Evolutionary conservation across 2,113 vertebrate species (phyloP), one percentile per base, ranked within the genome.

Genomic region (Solenodon paradoxus): DNA sequence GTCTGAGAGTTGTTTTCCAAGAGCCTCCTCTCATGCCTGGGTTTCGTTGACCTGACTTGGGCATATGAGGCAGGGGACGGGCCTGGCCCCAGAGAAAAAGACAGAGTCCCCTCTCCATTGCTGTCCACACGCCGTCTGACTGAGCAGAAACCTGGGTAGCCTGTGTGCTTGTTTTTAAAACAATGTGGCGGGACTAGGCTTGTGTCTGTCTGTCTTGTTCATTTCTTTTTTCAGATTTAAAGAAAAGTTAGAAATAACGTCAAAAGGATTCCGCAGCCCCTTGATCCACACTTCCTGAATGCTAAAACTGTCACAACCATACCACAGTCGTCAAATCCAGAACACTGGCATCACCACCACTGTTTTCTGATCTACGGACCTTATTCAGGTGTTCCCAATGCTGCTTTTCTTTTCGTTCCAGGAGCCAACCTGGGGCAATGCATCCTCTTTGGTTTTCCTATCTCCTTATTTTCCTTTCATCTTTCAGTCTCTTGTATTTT

Each of bases 31-130:
- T n/a, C 17, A 1, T 30, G 59, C 38, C 3, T 7, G 7, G 61
- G 3, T 32, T 0, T 5, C 5, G 0, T 11, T 32, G 51, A 63
- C 42, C 19, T 9, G 24, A 40, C 17, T 38, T n/a, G n/a, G n/a
- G n/a, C n/a, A n/a, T n/a, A n/a, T n/a, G n/a, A n/a, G 26, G 28
- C 28, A 32, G 26, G 32, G 0, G 38, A 38, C 19, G 40, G 85
- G 28, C 15, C 42, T 9, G 28, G 22, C 42, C 28, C 45, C 15
- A 19, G 57, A 63, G 47, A n/a, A n/a, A n/a, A n/a, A n/a, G 35
- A 35, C 20, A 61, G 35, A 35, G 20, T 9, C 35, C 24, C 26
- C 12, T 15, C 45, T 26, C 51, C n/a, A 6, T 22, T 0, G 1
- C 35, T 57, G 40, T 26, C 51, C 51, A 7, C 51, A 40, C 49